These are phyloP conservation scores for Habrosyne pyritoides DNA, from an alignment of 2,888 invertebrate species.

Conservation along the genomic window DNA sequence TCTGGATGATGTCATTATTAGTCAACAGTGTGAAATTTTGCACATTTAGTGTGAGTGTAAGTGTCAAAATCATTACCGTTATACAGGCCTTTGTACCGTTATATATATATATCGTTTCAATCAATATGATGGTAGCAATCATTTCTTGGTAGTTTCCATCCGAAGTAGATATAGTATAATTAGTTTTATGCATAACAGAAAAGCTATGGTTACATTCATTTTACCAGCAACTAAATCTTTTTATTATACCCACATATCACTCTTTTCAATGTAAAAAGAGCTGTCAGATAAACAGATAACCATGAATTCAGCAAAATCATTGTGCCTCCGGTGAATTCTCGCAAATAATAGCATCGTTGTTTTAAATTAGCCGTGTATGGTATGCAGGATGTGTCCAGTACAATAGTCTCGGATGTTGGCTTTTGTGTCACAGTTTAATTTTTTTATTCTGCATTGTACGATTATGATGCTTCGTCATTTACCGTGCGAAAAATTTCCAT, in stretches of 20 bases:
- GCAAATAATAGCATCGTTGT: conserved; percentile 13
- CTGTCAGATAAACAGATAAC: background rate
- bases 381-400: conserved; percentile 20
- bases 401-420: conserved; percentile 19
- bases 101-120: too few relatives aligned
- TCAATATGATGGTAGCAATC: too few relatives aligned
- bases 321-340: conserved; percentile 5
- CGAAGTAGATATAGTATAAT: too few relatives aligned
- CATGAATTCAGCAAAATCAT: conserved; percentile 10
- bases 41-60: background rate
- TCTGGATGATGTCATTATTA: conserved; percentile 1
- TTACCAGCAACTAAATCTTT: background rate
- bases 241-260: background rate
- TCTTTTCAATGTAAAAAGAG: background rate
- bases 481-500: conserved; percentile 3
- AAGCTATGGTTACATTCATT: background rate
- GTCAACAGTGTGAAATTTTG: background rate
- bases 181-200: background rate
- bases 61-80: background rate
- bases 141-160: too few relatives aligned
- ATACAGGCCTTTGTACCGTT: too few relatives aligned
- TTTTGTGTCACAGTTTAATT: conserved; percentile 1
- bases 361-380: conserved; percentile 23
- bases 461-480: conserved; percentile 1
- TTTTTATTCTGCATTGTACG: background rate